Conservation (phyloP, 2,797 vertebrate species). For the Linurgus olivaceus region DNA sequence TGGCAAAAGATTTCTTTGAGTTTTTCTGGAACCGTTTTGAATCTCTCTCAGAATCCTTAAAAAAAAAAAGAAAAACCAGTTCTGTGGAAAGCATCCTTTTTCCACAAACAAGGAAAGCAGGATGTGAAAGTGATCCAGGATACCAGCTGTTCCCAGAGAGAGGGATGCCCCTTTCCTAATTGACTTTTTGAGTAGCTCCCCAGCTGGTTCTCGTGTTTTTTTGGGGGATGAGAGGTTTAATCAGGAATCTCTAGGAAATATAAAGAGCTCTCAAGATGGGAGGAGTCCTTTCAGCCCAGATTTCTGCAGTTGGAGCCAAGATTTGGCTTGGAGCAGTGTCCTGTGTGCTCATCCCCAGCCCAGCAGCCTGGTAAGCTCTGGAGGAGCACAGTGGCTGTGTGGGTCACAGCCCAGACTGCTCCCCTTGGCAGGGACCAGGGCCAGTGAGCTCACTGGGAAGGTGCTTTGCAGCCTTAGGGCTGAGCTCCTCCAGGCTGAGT, state of each 20-base stretch:
- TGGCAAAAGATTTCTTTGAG: neutral
- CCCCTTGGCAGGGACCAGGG: neutral
- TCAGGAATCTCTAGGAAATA: neutral
- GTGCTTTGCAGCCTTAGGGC: neutral
- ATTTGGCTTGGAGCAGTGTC: neutral
- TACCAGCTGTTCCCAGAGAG: neutral
- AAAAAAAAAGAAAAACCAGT: neutral
- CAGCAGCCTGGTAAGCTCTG: neutral
- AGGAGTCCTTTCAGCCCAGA: neutral
- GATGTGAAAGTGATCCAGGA: neutral
- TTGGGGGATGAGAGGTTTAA: neutral
- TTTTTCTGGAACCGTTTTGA: neutral
- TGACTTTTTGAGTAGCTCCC: neutral
- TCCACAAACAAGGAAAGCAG: neutral
- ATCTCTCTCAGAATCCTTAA: neutral
- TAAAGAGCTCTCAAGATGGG: accelerated
- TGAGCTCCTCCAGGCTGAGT: neutral
- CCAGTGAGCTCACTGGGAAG: accelerated
- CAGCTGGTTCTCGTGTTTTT: neutral
- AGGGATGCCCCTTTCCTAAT: neutral
- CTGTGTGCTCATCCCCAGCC: neutral
- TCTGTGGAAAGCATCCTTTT: neutral
- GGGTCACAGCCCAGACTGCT: neutral
- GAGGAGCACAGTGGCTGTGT: neutral
- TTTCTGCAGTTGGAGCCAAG: neutral